phyloP scores from a whole-genome alignment of 2,797 vertebrate species.

The Hephaestus fuliginosus region DNA sequence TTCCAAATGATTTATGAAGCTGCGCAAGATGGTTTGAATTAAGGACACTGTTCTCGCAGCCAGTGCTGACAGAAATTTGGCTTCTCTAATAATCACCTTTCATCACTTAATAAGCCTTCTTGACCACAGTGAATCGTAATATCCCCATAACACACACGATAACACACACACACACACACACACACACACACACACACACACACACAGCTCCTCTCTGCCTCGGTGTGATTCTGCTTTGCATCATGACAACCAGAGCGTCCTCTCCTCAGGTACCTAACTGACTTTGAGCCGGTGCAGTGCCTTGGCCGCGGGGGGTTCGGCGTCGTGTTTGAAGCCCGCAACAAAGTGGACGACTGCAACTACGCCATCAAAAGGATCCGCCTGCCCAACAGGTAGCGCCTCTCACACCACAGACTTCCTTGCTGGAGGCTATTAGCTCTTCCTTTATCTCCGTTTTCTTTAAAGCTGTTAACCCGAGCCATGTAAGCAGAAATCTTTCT shows the following conservation, averaged over 20 bases:
- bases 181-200: background rate
- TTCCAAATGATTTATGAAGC: background rate
- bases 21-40: background rate
- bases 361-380: constrained; percentile 99
- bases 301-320: constrained; percentile 97
- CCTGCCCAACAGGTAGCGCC: constrained; percentile 93
- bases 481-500: constrained; percentile 26
- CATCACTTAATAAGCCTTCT: background rate
- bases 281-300: constrained; percentile 98
- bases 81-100: constrained; percentile 24
- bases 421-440: constrained; percentile 36
- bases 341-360: constrained; percentile 99
- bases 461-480: constrained; percentile 27
- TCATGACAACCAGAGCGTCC: constrained; percentile 32
- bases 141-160: background rate
- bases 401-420: constrained; percentile 14
- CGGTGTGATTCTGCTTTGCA: background rate
- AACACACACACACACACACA: background rate
- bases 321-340: constrained; percentile 97
- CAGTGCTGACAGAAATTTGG: background rate
- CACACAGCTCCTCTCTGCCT: background rate
- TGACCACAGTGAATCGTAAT: background rate
- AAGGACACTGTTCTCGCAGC: constrained; percentile 2
- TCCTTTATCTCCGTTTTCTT: constrained; percentile 33
- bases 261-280: constrained; percentile 92